phyloP scores from a whole-genome alignment of 2,797 vertebrate species.

The Arrhamphus sclerolepis region DNA sequence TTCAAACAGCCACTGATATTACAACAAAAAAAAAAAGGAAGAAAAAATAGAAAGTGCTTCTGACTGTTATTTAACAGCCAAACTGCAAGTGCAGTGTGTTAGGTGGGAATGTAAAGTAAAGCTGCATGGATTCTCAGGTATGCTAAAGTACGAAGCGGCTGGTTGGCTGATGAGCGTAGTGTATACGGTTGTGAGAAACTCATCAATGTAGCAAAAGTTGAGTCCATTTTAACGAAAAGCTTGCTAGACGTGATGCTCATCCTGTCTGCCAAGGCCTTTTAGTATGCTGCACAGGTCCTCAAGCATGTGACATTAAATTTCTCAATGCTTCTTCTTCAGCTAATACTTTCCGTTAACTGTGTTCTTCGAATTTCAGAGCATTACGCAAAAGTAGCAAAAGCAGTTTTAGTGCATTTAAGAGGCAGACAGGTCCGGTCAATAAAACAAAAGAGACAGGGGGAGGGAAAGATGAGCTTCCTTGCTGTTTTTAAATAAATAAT shows the following conservation, averaged over 20 bases:
- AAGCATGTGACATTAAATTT: slow-evolving; percentile 5
- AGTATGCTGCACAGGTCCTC: slow-evolving; percentile 23
- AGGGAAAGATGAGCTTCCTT: slow-evolving; percentile 8
- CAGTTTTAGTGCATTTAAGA: slow-evolving; percentile 37
- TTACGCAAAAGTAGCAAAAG: slow-evolving; percentile 21
- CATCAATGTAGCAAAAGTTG: background rate
- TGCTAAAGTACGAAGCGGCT: slow-evolving; percentile 7
- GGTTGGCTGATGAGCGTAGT: slow-evolving; percentile 35
- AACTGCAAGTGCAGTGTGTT: slow-evolving; percentile 40
- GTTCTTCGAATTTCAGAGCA: slow-evolving; percentile 17
- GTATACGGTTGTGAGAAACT: slow-evolving; percentile 33
- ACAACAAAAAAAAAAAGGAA: slow-evolving; percentile 22
- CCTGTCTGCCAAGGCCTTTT: slow-evolving; percentile 8
- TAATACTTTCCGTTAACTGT: slow-evolving; percentile 23
- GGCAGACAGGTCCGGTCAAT: slow-evolving; percentile 6
- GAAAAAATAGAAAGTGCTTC: too few species aligned
- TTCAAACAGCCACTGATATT: slow-evolving; percentile 12
- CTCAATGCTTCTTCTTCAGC: slow-evolving; percentile 14
- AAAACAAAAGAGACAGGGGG: slow-evolving; percentile 10
- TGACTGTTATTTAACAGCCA: slow-evolving; percentile 23
- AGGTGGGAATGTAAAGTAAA: slow-evolving; percentile 60
- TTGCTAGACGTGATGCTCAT: background rate
- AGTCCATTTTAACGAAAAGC: too few species aligned
- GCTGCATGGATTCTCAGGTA: slow-evolving; percentile 20
- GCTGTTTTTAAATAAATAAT: slow-evolving; percentile 45